A percentile compares a stretch with the other conserved stretches of the same genome.
These are phyloP conservation scores for Linnaemya vulpina DNA, from an alignment of 2,888 invertebrate species.

Conservation along the genomic window DNA sequence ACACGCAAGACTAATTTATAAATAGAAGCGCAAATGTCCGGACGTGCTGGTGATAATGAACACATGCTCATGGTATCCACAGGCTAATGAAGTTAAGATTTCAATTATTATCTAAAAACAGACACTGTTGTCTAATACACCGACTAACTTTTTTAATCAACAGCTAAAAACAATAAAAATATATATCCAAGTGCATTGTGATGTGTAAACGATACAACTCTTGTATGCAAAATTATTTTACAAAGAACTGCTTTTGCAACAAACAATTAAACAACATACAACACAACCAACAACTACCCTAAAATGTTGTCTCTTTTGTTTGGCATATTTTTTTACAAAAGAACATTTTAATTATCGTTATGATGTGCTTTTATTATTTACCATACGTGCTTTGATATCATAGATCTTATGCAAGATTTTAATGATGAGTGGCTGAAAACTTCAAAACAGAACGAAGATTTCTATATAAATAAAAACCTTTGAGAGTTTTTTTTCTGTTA, in stretches of 20 bases:
- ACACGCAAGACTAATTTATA: slow-evolving; percentile 62
- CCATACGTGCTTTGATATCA: slow-evolving; percentile 37
- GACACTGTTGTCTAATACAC: slow-evolving; percentile 20
- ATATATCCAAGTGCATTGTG: slow-evolving; percentile 22
- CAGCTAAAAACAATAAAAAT: neutral
- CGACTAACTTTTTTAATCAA: slow-evolving; percentile 11
- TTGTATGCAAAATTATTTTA: slow-evolving; percentile 56
- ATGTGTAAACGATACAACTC: slow-evolving; percentile 55
- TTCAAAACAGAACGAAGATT: slow-evolving; percentile 13
- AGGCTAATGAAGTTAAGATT: slow-evolving; percentile 63
- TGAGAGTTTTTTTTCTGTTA: too few species aligned
- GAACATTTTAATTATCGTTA: slow-evolving; percentile 63
- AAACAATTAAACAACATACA: slow-evolving; percentile 48
- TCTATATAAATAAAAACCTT: neutral
- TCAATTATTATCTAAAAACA: slow-evolving; percentile 35
- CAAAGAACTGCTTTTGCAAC: slow-evolving; percentile 27
- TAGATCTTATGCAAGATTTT: slow-evolving; percentile 39
- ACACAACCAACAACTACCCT: slow-evolving; percentile 2
- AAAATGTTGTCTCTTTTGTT: slow-evolving; percentile 23
- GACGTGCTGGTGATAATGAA: slow-evolving; percentile 66
- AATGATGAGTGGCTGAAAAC: slow-evolving; percentile 8
- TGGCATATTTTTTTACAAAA: slow-evolving; percentile 29
- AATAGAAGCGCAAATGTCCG: slow-evolving; percentile 50
- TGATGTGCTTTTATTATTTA: slow-evolving; percentile 55
- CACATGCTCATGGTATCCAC: slow-evolving; percentile 27